Conservation (phyloP, 2,113 vertebrate species). For the Pomatostomus ruficeps region DNA sequence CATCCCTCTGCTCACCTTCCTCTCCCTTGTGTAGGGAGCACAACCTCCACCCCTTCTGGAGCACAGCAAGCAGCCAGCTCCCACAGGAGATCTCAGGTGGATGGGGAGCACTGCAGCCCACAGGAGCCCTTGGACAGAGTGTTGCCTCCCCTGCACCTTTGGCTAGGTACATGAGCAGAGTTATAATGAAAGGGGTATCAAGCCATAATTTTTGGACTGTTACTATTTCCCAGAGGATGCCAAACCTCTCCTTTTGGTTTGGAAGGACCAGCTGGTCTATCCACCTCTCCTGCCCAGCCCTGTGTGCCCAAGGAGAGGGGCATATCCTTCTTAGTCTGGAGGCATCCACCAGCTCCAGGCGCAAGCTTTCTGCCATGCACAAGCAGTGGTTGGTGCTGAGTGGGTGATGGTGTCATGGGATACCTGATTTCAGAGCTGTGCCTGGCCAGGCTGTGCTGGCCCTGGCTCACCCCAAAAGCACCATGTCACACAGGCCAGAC, state of each 20-base stretch:
- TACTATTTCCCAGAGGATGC: not conserved
- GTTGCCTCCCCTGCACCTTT: not conserved
- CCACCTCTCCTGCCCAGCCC: not conserved
- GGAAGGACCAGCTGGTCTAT: not conserved
- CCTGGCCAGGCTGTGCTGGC: not conserved
- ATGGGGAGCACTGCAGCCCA: not conserved
- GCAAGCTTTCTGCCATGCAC: fast-evolving
- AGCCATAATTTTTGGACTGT: not conserved
- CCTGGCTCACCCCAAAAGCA: not conserved
- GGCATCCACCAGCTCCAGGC: not conserved
- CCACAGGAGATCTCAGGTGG: not conserved
- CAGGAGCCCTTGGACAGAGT: not conserved
- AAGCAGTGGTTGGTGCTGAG: not conserved
- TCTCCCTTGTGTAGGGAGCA: not conserved
- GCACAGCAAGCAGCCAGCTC: not conserved
- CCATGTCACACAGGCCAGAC: fast-evolving
- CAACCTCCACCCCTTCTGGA: not conserved
- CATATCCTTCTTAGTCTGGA: not conserved
- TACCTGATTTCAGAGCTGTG: not conserved
- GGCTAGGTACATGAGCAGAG: not conserved
- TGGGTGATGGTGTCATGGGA: not conserved
- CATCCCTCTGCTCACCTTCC: not conserved
- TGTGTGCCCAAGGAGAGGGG: not conserved
- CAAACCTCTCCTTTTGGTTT: not conserved
- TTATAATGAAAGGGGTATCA: not conserved